These are phyloP conservation scores for Marisa cornuarietis DNA, from an alignment of 1,140 invertebrate genomes.

Conservation along the genomic window DNA sequence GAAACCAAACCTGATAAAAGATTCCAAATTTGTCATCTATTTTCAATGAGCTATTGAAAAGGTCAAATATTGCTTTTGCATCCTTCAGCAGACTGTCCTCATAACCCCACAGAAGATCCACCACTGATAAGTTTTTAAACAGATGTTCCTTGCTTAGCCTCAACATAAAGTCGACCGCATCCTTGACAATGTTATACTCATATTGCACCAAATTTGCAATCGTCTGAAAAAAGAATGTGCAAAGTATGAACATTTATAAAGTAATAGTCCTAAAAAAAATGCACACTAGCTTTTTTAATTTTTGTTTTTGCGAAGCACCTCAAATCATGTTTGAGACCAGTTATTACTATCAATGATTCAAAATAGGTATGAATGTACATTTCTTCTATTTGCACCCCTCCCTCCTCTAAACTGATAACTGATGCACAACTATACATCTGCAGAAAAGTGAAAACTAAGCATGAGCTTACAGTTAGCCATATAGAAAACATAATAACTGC, in stretches of 20 bases:
- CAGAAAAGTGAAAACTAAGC: too few species aligned
- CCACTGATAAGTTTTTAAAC: conserved; percentile 40
- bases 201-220: conserved; percentile 37
- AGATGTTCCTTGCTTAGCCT: conserved; percentile 30
- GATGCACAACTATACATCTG: too few species aligned
- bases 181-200: conserved; percentile 33
- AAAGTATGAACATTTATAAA: neutral
- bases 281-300: too few species aligned
- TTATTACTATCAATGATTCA: too few species aligned
- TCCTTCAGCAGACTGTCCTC: conserved; percentile 42
- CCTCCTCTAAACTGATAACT: too few species aligned
- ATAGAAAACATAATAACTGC: too few species aligned
- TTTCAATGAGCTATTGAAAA: conserved; percentile 12
- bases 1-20: conserved; percentile 41
- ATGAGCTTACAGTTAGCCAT: too few species aligned
- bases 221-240: conserved; percentile 40
- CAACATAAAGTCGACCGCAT: conserved; percentile 29
- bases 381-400: too few species aligned
- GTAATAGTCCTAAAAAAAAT: too few species aligned
- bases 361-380: too few species aligned
- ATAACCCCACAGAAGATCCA: conserved; percentile 54
- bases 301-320: too few species aligned
- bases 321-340: too few species aligned
- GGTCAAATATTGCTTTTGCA: conserved; percentile 22
- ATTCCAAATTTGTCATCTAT: conserved; percentile 49